Conservation (phyloP, 2,797 vertebrate species). For the Sarcophilus harrisii region DNA sequence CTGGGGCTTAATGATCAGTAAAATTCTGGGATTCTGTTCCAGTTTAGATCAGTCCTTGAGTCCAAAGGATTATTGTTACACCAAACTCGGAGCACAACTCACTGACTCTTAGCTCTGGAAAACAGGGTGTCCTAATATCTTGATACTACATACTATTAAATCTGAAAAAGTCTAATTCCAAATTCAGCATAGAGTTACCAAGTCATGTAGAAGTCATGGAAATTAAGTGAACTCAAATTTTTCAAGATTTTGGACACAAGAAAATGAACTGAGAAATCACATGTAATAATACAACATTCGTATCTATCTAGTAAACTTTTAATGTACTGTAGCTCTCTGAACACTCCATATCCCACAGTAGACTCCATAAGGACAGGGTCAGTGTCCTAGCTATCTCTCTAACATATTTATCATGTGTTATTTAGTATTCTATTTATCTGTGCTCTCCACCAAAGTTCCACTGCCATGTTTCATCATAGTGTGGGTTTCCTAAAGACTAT, state of each 20-base stretch:
- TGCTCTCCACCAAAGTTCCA: neutral
- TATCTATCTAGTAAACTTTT: neutral
- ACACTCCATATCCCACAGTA: neutral
- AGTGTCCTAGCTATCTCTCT: neutral
- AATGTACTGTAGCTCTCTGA: neutral
- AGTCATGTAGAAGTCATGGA: neutral
- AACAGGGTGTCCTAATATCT: no score
- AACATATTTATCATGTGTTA: neutral
- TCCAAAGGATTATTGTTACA: no score
- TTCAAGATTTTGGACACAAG: neutral
- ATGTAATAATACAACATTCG: neutral
- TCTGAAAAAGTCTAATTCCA: slow-evolving; percentile 30
- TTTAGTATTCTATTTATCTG: neutral
- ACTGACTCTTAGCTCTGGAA: no score
- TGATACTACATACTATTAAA: neutral
- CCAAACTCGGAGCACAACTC: no score
- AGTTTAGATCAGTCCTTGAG: no score
- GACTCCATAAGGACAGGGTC: neutral
- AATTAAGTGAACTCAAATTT: neutral
- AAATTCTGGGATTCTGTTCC: no score
- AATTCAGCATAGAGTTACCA: slow-evolving; percentile 15
- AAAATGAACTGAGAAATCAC: neutral
- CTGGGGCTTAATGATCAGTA: no score
- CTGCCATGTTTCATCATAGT: neutral
- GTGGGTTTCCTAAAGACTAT: neutral